Base-by-base conservation (phyloP, 2,888 invertebrate genomes). In the Cyclophora punctaria region DNA sequence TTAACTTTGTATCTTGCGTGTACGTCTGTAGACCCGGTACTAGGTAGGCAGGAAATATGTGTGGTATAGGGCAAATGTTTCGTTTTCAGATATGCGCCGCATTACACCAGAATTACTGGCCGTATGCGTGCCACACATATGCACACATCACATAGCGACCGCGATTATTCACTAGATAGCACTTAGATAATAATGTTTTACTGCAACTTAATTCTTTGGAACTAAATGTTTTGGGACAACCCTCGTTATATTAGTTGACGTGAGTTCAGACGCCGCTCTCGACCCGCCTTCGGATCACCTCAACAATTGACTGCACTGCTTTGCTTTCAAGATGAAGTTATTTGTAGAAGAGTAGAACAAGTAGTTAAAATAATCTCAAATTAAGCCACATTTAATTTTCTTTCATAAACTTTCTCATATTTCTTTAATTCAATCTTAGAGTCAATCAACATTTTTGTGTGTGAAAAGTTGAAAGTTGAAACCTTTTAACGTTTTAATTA, bases 71-170 rank as follows among this genome's bases (percentile, higher is more conserved):
- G 86, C 81, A 84, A 80, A 88, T 37, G 37, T 88, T 88, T 88
- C 85, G 83, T 88, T 88, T 88, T 88, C 88, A 88, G 88, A 88
- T 88, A 83, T 88, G 88, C 88, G 84, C 87, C 80, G 83, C 84
- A 82, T 87, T 88, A 87, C 88, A 87, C 88, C 88, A 88, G 88
- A 88, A 84, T 83, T 87, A 88, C 88, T 88, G 88, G 88, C 88
- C 88, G 78, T 88, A 84, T 84, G 85, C 88, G 87, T 88, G 87
- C 83, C 88, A 87, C 88, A 87, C 87, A 84, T 88, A 88, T 86
- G 80, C 87, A 88, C 88, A 88, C 87, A 85, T 88, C 88, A 88
- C 88, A 78, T 88, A 88, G 83, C 75, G 80, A 81, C 66, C 74
- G 82, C 69, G 71, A 83, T 82, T 82, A 85, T 77, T 83, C 87